Percentiles rank a stretch among this genome's conserved stretches.
Evolutionary conservation across 2,113 vertebrate genomes (phyloP).

Genomic region (Eurypyga helias): DNA sequence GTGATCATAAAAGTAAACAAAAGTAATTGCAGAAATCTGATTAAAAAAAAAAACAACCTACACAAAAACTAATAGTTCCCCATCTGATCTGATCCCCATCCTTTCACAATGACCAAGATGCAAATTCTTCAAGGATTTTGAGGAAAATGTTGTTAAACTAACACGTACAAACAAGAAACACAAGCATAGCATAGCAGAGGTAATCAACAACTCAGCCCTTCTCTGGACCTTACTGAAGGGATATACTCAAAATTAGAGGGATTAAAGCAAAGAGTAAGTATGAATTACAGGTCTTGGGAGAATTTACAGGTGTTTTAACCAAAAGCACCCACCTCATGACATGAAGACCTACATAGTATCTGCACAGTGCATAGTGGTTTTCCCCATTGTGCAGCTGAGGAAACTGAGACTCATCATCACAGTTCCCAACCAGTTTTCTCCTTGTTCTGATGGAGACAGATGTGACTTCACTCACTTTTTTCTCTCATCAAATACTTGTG

Average conservation of each 20-base stretch:
- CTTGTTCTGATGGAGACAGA: neutral
- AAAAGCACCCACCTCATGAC: neutral
- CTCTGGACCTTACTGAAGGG: neutral
- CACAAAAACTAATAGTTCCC: neutral
- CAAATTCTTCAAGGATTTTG: neutral
- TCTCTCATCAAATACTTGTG: neutral
- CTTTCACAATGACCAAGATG: neutral
- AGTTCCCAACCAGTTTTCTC: neutral
- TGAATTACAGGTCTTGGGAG: neutral
- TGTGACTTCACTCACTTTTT: neutral
- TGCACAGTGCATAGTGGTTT: neutral
- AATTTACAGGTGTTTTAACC: neutral
- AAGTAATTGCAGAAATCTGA: neutral
- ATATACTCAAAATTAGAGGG: neutral
- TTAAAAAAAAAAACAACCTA: neutral
- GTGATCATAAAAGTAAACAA: neutral
- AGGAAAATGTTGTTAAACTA: neutral
- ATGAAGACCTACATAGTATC: neutral
- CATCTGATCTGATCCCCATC: neutral
- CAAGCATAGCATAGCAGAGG: neutral
- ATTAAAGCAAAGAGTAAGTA: neutral
- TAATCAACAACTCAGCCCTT: neutral
- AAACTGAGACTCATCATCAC: neutral
- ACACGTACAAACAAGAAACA: neutral
- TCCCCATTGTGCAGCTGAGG: neutral